Evolutionary conservation across 2,888 invertebrate genomes (phyloP).

Genomic region (Zaprionus bogoriensis): DNA sequence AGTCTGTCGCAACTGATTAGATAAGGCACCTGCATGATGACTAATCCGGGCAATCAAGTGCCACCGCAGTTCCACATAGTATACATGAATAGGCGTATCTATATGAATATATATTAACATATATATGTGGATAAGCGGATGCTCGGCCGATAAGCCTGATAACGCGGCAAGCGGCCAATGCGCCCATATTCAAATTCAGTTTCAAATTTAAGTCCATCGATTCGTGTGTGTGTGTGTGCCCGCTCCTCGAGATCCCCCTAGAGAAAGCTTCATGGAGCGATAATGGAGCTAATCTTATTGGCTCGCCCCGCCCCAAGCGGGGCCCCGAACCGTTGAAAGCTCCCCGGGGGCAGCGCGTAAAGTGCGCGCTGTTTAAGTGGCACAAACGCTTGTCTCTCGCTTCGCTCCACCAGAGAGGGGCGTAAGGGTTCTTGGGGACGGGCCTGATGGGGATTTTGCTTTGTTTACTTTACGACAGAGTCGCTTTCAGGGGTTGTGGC

Average conservation of each 20-base stretch:
- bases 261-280: background rate
- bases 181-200: background rate
- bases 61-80: too few relatives aligned
- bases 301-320: background rate
- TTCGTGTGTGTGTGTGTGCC: background rate
- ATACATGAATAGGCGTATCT: too few relatives aligned
- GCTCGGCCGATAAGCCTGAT: slow-evolving; percentile 30
- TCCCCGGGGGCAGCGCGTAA: slow-evolving; percentile 27
- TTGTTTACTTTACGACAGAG: slow-evolving; percentile 47
- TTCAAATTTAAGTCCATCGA: slow-evolving; percentile 15
- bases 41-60: slow-evolving; percentile 21
- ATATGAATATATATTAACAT: background rate
- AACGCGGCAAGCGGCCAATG: background rate
- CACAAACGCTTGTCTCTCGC: slow-evolving; percentile 18
- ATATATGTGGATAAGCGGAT: slow-evolving; percentile 28
- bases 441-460: slow-evolving; percentile 9
- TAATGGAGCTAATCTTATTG: slow-evolving; percentile 26
- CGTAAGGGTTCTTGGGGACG: background rate
- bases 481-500: background rate
- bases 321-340: slow-evolving; percentile 22
- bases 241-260: background rate
- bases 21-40: slow-evolving; percentile 56
- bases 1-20: slow-evolving; percentile 28
- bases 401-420: background rate
- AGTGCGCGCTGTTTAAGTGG: slow-evolving; percentile 37